Conservation (phyloP, 2,888 invertebrate species). For the Gryllus longicercus region DNA sequence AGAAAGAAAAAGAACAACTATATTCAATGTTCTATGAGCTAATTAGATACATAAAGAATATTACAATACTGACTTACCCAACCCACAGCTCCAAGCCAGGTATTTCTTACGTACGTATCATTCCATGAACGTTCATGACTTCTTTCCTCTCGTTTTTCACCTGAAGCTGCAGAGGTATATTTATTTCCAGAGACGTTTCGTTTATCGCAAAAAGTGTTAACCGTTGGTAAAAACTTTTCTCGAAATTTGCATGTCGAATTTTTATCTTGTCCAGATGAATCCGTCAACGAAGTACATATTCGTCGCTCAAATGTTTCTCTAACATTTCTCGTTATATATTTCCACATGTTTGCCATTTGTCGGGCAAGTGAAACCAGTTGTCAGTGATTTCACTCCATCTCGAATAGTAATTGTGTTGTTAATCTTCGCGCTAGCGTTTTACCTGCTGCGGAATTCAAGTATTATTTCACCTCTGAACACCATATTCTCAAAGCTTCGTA, state of each 20-base stretch:
- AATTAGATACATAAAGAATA: conserved; percentile 38
- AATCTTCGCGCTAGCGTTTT: too few species aligned
- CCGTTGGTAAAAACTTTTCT: conserved; percentile 18
- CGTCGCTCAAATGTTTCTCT: conserved; percentile 53
- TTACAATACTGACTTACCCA: conserved; percentile 38
- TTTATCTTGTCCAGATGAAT: conserved; percentile 26
- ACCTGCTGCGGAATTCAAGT: too few species aligned
- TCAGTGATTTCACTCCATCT: too few species aligned
- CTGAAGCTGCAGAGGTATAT: conserved; percentile 25
- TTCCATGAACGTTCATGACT: conserved; percentile 24
- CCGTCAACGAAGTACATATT: conserved; percentile 45
- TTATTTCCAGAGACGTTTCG: conserved; percentile 20
- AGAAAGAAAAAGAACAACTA: conserved; percentile 34
- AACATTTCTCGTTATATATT: conserved; percentile 54
- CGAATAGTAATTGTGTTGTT: too few species aligned
- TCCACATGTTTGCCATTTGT: conserved; percentile 50
- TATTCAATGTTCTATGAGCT: conserved; percentile 28
- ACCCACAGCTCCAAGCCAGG: conserved; percentile 37
- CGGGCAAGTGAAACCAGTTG: too few species aligned
- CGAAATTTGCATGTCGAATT: conserved; percentile 30
- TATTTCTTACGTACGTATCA: conserved; percentile 29
- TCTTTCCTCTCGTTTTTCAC: conserved; percentile 23
- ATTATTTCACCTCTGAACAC: too few species aligned
- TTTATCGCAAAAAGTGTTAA: background rate
- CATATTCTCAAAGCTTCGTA: too few species aligned